Conservation (phyloP, 2,888 invertebrate genomes). For the Salticus scenicus region DNA sequence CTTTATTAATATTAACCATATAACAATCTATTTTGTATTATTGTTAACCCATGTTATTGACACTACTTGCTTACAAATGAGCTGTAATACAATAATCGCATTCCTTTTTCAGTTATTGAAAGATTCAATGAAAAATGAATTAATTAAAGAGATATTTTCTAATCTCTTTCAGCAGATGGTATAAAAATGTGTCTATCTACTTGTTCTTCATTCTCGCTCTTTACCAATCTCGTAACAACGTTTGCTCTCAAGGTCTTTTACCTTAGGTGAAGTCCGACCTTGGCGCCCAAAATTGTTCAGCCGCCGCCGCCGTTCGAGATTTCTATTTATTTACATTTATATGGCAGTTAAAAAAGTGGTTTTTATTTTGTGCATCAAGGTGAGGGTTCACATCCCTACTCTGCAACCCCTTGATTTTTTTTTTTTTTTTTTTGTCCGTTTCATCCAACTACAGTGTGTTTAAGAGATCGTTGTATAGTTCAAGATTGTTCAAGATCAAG, state of each 20-base stretch:
- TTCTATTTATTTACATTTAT: constrained; percentile 15
- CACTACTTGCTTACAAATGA: too few species aligned
- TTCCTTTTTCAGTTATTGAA: too few species aligned
- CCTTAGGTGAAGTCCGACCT: constrained; percentile 43
- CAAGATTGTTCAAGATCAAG: constrained; percentile 2
- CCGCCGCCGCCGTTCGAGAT: neutral
- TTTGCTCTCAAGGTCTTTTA: constrained; percentile 41
- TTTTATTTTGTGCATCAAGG: neutral
- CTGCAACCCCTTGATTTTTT: neutral
- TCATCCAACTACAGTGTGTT: neutral
- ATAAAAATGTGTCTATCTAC: neutral
- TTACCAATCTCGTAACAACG: neutral
- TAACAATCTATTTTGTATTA: too few species aligned
- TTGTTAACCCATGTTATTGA: too few species aligned
- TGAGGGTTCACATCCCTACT: constrained; percentile 1
- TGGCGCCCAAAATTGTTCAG: constrained; percentile 6
- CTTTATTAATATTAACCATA: too few species aligned
- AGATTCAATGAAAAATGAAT: too few species aligned
- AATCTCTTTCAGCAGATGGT: too few species aligned
- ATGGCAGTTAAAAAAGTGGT: neutral
- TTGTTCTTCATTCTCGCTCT: too few species aligned
- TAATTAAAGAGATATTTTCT: too few species aligned
- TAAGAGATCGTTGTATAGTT: neutral
- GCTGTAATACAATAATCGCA: too few species aligned
- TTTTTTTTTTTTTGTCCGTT: neutral